These are phyloP conservation scores for Macrosiphum euphorbiae DNA, from an alignment of 2,888 invertebrate genomes.

Conservation along the genomic window DNA sequence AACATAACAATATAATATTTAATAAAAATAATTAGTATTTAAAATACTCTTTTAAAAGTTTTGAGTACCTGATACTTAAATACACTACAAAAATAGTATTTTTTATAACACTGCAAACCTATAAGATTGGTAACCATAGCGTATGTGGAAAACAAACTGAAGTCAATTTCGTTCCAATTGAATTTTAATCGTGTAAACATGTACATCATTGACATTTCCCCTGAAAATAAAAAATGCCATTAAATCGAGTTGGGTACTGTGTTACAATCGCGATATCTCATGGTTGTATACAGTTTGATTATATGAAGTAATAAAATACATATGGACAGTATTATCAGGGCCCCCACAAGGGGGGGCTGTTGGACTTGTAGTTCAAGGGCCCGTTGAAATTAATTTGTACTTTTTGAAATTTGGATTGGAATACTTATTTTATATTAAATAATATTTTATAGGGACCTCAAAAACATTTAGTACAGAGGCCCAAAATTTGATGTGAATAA, in stretches of 20 bases:
- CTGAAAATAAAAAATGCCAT: constrained; percentile 65
- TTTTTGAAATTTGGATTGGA: too few relatives aligned
- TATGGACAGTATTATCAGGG: neutral
- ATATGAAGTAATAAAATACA: neutral
- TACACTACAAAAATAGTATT: neutral
- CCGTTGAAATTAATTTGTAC: too few relatives aligned
- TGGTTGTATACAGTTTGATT: neutral
- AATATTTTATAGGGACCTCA: too few relatives aligned
- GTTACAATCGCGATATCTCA: neutral
- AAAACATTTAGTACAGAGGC: too few relatives aligned
- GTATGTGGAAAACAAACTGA: constrained; percentile 87
- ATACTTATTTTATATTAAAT: too few relatives aligned
- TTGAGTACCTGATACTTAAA: neutral
- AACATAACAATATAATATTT: neutral
- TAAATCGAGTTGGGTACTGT: neutral
- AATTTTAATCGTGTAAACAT: constrained; percentile 86
- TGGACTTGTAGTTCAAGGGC: too few relatives aligned
- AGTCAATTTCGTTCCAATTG: constrained; percentile 90
- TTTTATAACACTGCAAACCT: constrained; percentile 70
- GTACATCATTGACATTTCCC: constrained; percentile 88
- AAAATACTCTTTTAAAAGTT: neutral
- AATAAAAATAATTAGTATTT: neutral
- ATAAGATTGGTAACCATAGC: constrained; percentile 85
- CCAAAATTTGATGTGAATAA: neutral
- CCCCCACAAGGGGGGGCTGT: too few relatives aligned